phyloP scores from a whole-genome alignment of 1,140 invertebrate species.

The Lineus longissimus region DNA sequence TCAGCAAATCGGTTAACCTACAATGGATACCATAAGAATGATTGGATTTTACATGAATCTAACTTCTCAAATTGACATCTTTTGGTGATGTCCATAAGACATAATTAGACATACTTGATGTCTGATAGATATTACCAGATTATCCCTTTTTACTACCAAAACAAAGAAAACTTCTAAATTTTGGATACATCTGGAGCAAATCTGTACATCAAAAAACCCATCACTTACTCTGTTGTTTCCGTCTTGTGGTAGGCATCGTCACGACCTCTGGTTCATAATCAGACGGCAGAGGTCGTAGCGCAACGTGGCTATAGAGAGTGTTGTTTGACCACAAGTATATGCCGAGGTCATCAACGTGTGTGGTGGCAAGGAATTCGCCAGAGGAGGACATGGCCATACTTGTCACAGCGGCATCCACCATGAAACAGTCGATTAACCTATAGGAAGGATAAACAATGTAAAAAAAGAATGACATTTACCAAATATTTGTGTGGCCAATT shows the following conservation, averaged over 20 bases:
- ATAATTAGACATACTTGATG: too few relatives aligned
- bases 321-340: constrained; percentile 93
- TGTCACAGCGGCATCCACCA: constrained; percentile 53
- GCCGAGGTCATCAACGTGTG: constrained; percentile 82
- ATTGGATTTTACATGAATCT: too few relatives aligned
- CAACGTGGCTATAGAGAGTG: constrained; percentile 74
- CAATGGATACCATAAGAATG: too few relatives aligned
- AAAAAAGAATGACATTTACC: neutral
- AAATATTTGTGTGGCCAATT: too few relatives aligned
- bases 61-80: too few relatives aligned
- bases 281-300: constrained; percentile 68
- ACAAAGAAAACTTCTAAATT: too few relatives aligned
- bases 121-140: too few relatives aligned
- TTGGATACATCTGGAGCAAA: too few relatives aligned
- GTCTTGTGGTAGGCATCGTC: constrained; percentile 58
- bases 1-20: too few relatives aligned
- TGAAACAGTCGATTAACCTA: constrained; percentile 50
- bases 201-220: too few relatives aligned
- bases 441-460: neutral
- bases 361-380: constrained; percentile 84
- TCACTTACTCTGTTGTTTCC: neutral
- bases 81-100: too few relatives aligned
- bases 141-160: too few relatives aligned
- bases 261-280: constrained; percentile 61
- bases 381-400: constrained; percentile 86